phyloP scores from a whole-genome alignment of 2,888 invertebrate genomes.

The Caradrina clavipalpis region DNA sequence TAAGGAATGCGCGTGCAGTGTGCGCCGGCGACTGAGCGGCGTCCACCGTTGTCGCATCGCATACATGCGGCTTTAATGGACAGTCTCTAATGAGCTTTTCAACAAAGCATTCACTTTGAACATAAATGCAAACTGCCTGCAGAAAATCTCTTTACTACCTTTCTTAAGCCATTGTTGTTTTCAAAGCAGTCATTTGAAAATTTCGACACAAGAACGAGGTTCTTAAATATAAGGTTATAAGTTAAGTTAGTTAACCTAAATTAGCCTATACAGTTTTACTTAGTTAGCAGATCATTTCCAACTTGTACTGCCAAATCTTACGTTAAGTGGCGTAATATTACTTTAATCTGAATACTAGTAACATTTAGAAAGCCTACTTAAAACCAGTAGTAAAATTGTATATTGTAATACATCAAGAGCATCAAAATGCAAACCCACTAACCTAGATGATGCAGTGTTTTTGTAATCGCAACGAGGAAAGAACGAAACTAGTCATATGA shows the following conservation, averaged over 20 bases:
- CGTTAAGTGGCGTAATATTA: constrained; percentile 21
- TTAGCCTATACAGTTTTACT: constrained; percentile 5
- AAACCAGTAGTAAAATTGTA: constrained; percentile 54
- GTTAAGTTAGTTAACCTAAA: constrained; percentile 19
- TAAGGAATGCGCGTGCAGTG: constrained; percentile 71
- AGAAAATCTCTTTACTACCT: constrained; percentile 33
- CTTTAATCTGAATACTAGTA: constrained; percentile 8
- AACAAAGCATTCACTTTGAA: constrained; percentile 60
- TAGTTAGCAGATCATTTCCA: too few relatives aligned
- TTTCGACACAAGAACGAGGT: background rate
- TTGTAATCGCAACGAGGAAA: constrained; percentile 60
- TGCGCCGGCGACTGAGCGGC: constrained; percentile 57
- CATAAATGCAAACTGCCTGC: constrained; percentile 68
- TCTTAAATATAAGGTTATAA: background rate
- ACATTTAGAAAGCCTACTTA: constrained; percentile 53
- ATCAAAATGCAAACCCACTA: constrained; percentile 70
- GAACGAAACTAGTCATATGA: constrained; percentile 39
- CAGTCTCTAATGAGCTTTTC: constrained; percentile 71
- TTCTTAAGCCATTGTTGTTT: constrained; percentile 34
- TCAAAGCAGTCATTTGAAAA: constrained; percentile 15
- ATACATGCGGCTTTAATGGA: constrained; percentile 50
- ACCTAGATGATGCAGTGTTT: constrained; percentile 71
- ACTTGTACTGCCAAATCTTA: background rate
- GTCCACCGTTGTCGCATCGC: constrained; percentile 40
- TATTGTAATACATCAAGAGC: constrained; percentile 61